A percentile compares a stretch with the other conserved stretches of the same genome.
These are phyloP conservation scores for Euura saliciscinereae DNA, from an alignment of 1,140 invertebrate species.

Conservation along the genomic window DNA sequence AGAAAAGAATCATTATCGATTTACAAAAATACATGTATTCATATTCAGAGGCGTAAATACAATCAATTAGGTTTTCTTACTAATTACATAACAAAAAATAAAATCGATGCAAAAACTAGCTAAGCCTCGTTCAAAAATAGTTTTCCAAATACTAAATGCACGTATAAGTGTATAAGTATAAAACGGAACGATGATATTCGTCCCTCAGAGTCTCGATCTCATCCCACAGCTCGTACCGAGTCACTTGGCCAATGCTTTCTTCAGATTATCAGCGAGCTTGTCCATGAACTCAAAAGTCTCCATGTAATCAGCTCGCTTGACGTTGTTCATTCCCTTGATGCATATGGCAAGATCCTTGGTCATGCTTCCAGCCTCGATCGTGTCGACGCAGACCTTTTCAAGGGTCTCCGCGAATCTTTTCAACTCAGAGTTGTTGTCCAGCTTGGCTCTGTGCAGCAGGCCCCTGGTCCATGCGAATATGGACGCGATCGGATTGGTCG, in stretches of 20 bases:
- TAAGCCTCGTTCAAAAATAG: too few relatives aligned
- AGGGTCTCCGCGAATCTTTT: slow-evolving; percentile 81
- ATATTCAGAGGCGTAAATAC: too few relatives aligned
- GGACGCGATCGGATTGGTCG: slow-evolving; percentile 97
- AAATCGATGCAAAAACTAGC: too few relatives aligned
- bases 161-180: too few relatives aligned
- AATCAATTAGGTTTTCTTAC: too few relatives aligned
- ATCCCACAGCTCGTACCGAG: not conserved
- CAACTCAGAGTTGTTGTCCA: slow-evolving; percentile 84
- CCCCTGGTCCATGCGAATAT: slow-evolving; percentile 98
- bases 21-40: too few relatives aligned
- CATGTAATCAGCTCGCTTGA: slow-evolving; percentile 86
- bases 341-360: slow-evolving; percentile 99
- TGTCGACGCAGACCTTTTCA: slow-evolving; percentile 91
- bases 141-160: too few relatives aligned
- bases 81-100: too few relatives aligned
- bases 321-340: slow-evolving; percentile 89
- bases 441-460: slow-evolving; percentile 88
- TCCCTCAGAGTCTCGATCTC: not conserved
- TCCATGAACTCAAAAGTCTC: slow-evolving; percentile 98
- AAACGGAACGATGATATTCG: too few relatives aligned
- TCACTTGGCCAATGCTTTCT: slow-evolving; percentile 65
- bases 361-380: slow-evolving; percentile 93
- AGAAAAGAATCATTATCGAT: too few relatives aligned
- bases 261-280: slow-evolving; percentile 93